These are phyloP conservation scores for Aphidius ervi DNA, from an alignment of 1,140 invertebrate species.

Conservation along the genomic window DNA sequence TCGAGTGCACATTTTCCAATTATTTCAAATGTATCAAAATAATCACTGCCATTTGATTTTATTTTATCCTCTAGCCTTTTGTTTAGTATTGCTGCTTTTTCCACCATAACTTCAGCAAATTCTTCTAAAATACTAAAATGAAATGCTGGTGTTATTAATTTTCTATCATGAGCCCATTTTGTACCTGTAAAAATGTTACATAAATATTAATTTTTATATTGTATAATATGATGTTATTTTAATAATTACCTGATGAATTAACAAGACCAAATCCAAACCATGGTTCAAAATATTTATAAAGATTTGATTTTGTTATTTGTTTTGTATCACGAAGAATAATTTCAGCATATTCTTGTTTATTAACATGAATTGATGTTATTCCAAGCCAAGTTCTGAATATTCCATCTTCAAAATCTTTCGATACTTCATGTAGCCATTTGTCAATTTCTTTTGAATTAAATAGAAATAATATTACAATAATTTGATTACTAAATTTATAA, in stretches of 20 bases:
- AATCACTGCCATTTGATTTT: constrained; percentile 37
- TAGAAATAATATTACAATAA: too few relatives aligned
- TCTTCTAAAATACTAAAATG: constrained; percentile 79
- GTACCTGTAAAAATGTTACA: constrained; percentile 44
- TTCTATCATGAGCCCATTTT: constrained; percentile 73
- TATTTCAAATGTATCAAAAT: constrained; percentile 60
- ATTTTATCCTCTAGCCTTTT: constrained; percentile 41
- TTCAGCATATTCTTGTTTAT: too few relatives aligned
- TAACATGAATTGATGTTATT: not conserved
- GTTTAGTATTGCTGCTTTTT: constrained; percentile 62
- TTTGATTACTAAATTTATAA: too few relatives aligned
- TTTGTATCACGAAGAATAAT: constrained; percentile 43
- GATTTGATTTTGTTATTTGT: constrained; percentile 61
- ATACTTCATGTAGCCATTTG: too few relatives aligned
- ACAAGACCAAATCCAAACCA: constrained; percentile 69
- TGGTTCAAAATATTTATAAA: constrained; percentile 61
- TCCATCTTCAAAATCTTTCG: too few relatives aligned
- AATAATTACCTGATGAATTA: constrained; percentile 61
- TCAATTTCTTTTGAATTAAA: too few relatives aligned
- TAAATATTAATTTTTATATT: not conserved
- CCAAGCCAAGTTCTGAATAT: too few relatives aligned
- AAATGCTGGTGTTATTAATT: constrained; percentile 78
- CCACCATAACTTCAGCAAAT: constrained; percentile 70
- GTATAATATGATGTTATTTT: too few relatives aligned
- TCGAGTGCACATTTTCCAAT: constrained; percentile 67